Base-by-base conservation (phyloP, 1,140 invertebrate genomes). In the Neodiprion fabricii region DNA sequence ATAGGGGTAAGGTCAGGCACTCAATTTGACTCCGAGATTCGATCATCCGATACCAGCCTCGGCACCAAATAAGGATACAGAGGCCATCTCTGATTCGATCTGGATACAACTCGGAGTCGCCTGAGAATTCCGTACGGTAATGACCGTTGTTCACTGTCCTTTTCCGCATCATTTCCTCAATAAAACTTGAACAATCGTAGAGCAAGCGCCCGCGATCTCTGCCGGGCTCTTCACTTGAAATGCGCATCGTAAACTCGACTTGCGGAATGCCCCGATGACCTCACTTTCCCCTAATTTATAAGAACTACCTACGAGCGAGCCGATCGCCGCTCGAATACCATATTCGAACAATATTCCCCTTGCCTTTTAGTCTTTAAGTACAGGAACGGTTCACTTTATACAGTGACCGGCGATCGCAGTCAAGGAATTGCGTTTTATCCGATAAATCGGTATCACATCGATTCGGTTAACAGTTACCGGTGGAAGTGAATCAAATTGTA, bases 241-340 rank as follows among this genome's bases (percentile, higher is more conserved):
- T 61, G 53, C 53, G 53, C 53, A 17, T 61, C 53, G 53, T 61
- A 61, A 61, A 61, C n/a, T 40, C 28, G 11, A 61, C 53, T 17
- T 17, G 53, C 7, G 0, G 53, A 61, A 61, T 61, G 53, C 53
- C 53, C 53, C 53, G 53, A 61, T 61, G 53, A 61, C 53, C 53
- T 61, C 53, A 61, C 53, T 61, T 61, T 61, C 53, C 53, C 53
- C 53, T 61, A 61, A 61, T 61, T 61, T 61, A 61, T 61, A 61
- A 61, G 28, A 40, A 40, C 28, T 5, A 61, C 53, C 17, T 17
- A 17, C 53, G 53, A 17, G 9, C 53, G 53, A 61, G 53, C 5
- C 53, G 53, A 61, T 61, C 53, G 53, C 53, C 53, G n/a, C 53
- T 61, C 11, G 53, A 61, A 61, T 61, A 61, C 53, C 11, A 61